Conservation (phyloP, 1,140 invertebrate genomes). For the Drepana arcuata region DNA sequence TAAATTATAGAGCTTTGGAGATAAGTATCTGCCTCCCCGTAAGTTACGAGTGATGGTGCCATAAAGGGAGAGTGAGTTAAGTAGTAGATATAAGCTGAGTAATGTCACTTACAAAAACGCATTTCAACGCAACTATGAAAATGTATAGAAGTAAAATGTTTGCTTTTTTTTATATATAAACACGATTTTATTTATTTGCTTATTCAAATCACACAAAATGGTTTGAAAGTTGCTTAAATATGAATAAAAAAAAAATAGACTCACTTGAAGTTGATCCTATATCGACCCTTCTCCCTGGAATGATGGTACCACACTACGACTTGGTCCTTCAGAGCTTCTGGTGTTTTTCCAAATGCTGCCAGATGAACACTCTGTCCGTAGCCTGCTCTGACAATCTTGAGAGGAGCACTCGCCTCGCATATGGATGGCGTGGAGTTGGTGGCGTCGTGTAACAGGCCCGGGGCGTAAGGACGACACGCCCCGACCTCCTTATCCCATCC, state of each 20-base stretch:
- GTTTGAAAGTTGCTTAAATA: too few relatives aligned
- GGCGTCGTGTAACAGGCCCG: constrained; percentile 79
- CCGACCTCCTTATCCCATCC: constrained; percentile 87
- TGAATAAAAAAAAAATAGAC: constrained; percentile 9
- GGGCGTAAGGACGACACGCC: constrained; percentile 81
- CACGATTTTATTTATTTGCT: too few relatives aligned
- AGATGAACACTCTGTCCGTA: constrained; percentile 85
- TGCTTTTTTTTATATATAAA: too few relatives aligned
- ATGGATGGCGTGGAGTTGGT: constrained; percentile 80
- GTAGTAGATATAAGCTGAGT: too few relatives aligned
- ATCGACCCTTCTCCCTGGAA: constrained; percentile 78
- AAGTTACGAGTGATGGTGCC: too few relatives aligned
- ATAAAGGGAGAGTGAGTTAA: too few relatives aligned
- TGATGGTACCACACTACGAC: constrained; percentile 81
- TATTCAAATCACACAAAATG: too few relatives aligned
- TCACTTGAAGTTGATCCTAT: constrained; percentile 66
- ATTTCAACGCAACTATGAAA: too few relatives aligned
- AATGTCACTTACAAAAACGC: too few relatives aligned
- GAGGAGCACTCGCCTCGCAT: constrained; percentile 79
- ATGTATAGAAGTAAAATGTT: too few relatives aligned
- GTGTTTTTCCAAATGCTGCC: constrained; percentile 80
- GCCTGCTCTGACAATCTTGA: constrained; percentile 79
- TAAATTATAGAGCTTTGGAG: too few relatives aligned
- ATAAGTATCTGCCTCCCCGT: too few relatives aligned
- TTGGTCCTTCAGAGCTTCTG: constrained; percentile 76